These are phyloP conservation scores for Drosophila borealis DNA, from an alignment of 2,888 invertebrate species.

Conservation along the genomic window DNA sequence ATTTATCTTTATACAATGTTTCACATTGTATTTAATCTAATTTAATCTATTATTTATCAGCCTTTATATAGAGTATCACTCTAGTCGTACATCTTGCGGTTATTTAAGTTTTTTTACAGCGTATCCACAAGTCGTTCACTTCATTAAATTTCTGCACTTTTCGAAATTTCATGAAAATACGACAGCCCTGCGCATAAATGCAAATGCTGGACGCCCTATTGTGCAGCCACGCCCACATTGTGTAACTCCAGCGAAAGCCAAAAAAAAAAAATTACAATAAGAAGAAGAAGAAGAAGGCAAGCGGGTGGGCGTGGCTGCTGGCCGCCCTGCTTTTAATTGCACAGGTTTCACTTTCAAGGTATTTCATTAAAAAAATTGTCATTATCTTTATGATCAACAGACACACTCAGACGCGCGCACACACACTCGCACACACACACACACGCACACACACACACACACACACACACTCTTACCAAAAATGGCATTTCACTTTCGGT, in stretches of 20 bases:
- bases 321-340: slow-evolving; percentile 72
- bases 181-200: slow-evolving; percentile 49
- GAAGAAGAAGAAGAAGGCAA: slow-evolving; percentile 16
- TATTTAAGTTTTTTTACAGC: neutral
- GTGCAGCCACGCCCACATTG: slow-evolving; percentile 62
- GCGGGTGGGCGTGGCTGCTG: slow-evolving; percentile 57
- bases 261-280: slow-evolving; percentile 33
- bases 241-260: slow-evolving; percentile 62
- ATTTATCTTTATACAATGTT: too few relatives aligned
- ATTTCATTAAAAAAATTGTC: slow-evolving; percentile 74
- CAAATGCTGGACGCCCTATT: slow-evolving; percentile 61
- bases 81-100: neutral
- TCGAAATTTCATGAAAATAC: slow-evolving; percentile 33
- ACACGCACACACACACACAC: slow-evolving; percentile 10
- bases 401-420: slow-evolving; percentile 13
- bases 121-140: slow-evolving; percentile 11
- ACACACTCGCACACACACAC: slow-evolving; percentile 1
- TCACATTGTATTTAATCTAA: too few relatives aligned
- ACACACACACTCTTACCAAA: slow-evolving; percentile 23
- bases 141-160: neutral
- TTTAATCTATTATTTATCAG: too few relatives aligned
- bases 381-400: slow-evolving; percentile 65
- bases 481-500: slow-evolving; percentile 72
- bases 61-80: too few relatives aligned
- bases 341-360: slow-evolving; percentile 74